A percentile compares a stretch with the other conserved stretches of the same genome.
phyloP scores from a whole-genome alignment of 2,797 vertebrate species.

The Podarcis siculus region DNA sequence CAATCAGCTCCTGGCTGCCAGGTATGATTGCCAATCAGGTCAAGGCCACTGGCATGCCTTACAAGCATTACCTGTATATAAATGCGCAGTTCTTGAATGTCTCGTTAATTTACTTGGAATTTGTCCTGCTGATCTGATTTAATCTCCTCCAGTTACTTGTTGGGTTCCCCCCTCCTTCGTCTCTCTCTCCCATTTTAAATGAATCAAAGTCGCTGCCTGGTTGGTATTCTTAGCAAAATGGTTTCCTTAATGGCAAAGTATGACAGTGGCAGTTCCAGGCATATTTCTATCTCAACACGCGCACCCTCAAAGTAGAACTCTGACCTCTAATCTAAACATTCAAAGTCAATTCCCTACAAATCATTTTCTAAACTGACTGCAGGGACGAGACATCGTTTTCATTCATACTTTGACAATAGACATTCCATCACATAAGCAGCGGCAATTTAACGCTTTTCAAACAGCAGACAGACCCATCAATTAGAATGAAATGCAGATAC shows the following conservation, averaged over 20 bases:
- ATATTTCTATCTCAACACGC: constrained; percentile 39
- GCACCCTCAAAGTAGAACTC: constrained; percentile 75
- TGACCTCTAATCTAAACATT: constrained; percentile 78
- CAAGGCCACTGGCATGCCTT: background rate
- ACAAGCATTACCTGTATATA: constrained; percentile 55
- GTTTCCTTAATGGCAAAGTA: constrained; percentile 48
- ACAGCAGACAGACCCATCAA: constrained; percentile 75
- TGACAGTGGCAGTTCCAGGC: constrained; percentile 45
- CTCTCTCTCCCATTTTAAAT: constrained; percentile 62
- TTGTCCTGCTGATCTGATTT: constrained; percentile 65
- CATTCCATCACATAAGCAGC: constrained; percentile 72
- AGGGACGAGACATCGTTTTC: constrained; percentile 60
- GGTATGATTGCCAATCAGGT: background rate
- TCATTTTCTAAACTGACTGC: constrained; percentile 66
- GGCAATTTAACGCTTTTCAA: constrained; percentile 81
- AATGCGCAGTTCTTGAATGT: constrained; percentile 66
- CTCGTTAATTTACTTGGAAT: constrained; percentile 71
- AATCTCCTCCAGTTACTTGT: constrained; percentile 60
- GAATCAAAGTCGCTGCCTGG: constrained; percentile 58
- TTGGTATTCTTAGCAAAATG: constrained; percentile 61
- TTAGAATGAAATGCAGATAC: constrained; percentile 75
- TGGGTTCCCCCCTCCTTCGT: background rate
- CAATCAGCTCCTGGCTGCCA: background rate
- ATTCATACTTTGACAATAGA: constrained; percentile 71
- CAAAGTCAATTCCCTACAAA: constrained; percentile 75